Conservation (phyloP, 2,888 invertebrate genomes). For the Zhengitettix transpicula region DNA sequence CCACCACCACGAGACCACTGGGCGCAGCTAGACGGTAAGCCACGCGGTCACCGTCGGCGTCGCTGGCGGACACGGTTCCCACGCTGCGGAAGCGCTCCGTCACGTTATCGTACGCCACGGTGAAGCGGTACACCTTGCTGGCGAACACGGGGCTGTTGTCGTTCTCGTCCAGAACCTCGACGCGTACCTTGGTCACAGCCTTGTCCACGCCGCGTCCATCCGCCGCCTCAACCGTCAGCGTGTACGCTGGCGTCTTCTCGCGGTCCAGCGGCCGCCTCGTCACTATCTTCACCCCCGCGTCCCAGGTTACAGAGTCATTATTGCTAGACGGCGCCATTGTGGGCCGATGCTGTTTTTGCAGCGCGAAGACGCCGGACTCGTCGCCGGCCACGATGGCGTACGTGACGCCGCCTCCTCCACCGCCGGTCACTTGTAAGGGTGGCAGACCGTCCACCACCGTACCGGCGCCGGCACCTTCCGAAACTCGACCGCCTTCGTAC, state of each 20-base stretch:
- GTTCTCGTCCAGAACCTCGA: constrained; percentile 72
- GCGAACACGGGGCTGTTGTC: constrained; percentile 82
- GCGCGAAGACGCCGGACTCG: constrained; percentile 52
- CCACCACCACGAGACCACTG: constrained; percentile 69
- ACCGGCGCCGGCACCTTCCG: constrained; percentile 60
- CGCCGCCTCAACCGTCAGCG: constrained; percentile 61
- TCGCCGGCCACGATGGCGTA: constrained; percentile 69
- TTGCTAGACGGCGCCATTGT: constrained; percentile 19
- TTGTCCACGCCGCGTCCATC: constrained; percentile 66
- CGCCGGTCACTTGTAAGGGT: constrained; percentile 42
- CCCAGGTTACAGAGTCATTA: constrained; percentile 21
- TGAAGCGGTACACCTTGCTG: constrained; percentile 58
- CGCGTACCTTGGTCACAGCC: constrained; percentile 57
- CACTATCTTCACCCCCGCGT: constrained; percentile 53
- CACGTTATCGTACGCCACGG: constrained; percentile 36
- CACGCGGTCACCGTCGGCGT: constrained; percentile 83
- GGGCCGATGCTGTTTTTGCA: constrained; percentile 35
- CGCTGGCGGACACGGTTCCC: constrained; percentile 71
- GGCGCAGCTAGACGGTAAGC: constrained; percentile 70
- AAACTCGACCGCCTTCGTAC: constrained; percentile 46
- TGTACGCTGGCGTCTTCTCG: constrained; percentile 53
- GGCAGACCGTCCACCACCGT: constrained; percentile 55
- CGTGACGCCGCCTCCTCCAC: constrained; percentile 42
- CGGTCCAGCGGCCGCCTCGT: constrained; percentile 61
- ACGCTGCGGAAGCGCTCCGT: constrained; percentile 66